Base-by-base conservation (phyloP, 2,888 invertebrate species). In the Drymonia ruficornis region DNA sequence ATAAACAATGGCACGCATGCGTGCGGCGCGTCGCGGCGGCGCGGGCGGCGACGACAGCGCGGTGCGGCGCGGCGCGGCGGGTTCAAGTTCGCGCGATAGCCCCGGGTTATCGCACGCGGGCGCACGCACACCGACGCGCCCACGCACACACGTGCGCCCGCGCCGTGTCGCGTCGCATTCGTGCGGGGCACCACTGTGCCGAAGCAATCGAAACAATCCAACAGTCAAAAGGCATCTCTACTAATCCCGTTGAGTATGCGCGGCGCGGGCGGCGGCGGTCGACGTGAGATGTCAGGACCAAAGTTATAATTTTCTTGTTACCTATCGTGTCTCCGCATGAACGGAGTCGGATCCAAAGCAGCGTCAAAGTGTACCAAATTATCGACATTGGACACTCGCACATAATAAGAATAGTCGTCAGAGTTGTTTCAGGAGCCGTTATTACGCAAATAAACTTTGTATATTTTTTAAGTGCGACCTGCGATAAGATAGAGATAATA, bases 61-160 rank as follows among this genome's bases (percentile, higher is more conserved):
- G 28, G 28, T 3, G 9, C 11, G 11, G 31, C 31, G 36, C n/a
- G 36, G 36, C n/a, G 36, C n/a, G 36, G 40, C 34, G 38, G 40
- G 49, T 49, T 48, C 49, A 49, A 49, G 49, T 49, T 38, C 40
- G 49, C 36, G 40, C 40, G 49, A 49, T 49, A 49, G 40, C 40
- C 49, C 23, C 48, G 49, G 49, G 49, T 23, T 49, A 49, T 49
- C 49, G 40, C 40, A 16, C 36, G n/a, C 36, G 5, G 36, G n/a
- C 36, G 0, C 36, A 36, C n/a, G 36, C 36, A n/a, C 13, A n/a
- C 31, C 31, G 9, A 11, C 31, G 31, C 31, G 23, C 23, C 7
- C 7, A 4, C 38, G 38, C 38, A 38, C 38, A 36, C 36, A 36
- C n/a, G 4, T 11, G 36, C 36, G 0, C 36, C n/a, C 11, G 36